Base-by-base conservation (phyloP, 2,888 invertebrate species). In the Pocota personata region DNA sequence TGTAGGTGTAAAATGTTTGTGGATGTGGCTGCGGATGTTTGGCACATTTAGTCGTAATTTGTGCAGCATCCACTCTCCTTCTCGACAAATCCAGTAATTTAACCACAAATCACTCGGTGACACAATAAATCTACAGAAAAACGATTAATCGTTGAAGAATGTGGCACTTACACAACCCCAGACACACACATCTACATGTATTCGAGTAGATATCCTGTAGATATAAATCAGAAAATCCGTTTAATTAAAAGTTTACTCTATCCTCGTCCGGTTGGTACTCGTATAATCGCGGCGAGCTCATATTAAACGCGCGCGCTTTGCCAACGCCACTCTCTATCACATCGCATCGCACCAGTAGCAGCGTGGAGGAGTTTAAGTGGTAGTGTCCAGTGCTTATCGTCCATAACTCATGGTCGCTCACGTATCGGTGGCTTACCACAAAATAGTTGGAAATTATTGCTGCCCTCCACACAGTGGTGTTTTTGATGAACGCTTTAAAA, bases 21-120 rank as follows among this genome's bases (percentile, higher is more conserved):
- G 58, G 66, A 60, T 52, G 66, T 62, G 67, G 30, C 73, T n/a
- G 30, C 32, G 50, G 71, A 66, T 71, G 76, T 76, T 86, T 86
- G 86, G 86, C 86, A 86, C 86, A 86, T 86, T 86, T 77, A 77
- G 82, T 73, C 77, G 77, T 87, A 73, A 82, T 87, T 87, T 87
- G 87, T 82, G 73, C 55, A 62, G 32, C 71, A 43, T 30, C 43
- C 62, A 48, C 37, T 69, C 67, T 43, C 62, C 21, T 62, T 35
- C 71, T 30, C 16, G 72, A 27, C 72, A 73, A 82, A 87, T 82
- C 77, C 78, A 67, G 77, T 82, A 87, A 87, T 87, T 82, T 71
- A 79, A 87, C 88, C 87, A 88, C 88, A 88, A 88, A 88, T 88
- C 88, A 87, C 88, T 80, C 86, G 75, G 87, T 88, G 87, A 88